Evolutionary conservation across 2,797 vertebrate species (phyloP), one percentile per base, ranked within the genome.

Genomic region (Geotrypetes seraphini): DNA sequence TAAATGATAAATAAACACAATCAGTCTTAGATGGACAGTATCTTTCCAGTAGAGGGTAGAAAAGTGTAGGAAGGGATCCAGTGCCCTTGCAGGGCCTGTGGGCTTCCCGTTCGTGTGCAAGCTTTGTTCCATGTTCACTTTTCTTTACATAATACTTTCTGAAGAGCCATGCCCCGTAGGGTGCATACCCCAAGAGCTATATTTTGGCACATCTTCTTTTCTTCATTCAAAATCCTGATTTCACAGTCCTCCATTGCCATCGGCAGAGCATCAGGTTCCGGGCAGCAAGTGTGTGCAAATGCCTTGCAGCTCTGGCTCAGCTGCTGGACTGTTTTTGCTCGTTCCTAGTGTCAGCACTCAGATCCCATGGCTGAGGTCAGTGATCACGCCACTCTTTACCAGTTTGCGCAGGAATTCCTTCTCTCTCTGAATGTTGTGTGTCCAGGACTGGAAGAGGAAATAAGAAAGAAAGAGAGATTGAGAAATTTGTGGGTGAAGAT

Each of bases 321-420:
- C 16, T 33, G 15, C 22, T 23, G 33, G 25, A 9, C 7, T 7
- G 4, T 12, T 10, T 25, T 10, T 12, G 12, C 8, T 18, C 5
- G 13, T 5, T 10, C 25, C 54, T n/a, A n/a, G n/a, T n/a, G 59
- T 59, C 65, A n/a, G 60, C 52, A 49, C 57, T 92, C 85, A 95
- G 44, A 96, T 95, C 46, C 92, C 90, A 16, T 85, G 88, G 64
- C 86, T 96, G 29, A 95, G 74, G 77, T 96, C 92, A 44, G 79
- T 80, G 69, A 96, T 89, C 43, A 96, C 81, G 7, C 63, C 87
- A 16, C 87, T 88, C 75, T 86, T 93, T 57, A 95, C 92, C 70
- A 96, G 75, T 61, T 96, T 96, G 52, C 81, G 74, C 31, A 96
- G 83, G 64, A 96, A 96, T 47, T 96, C 91, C 55, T 95, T 96